phyloP scores from a whole-genome alignment of 2,888 invertebrate genomes.

The Cinara cedri region DNA sequence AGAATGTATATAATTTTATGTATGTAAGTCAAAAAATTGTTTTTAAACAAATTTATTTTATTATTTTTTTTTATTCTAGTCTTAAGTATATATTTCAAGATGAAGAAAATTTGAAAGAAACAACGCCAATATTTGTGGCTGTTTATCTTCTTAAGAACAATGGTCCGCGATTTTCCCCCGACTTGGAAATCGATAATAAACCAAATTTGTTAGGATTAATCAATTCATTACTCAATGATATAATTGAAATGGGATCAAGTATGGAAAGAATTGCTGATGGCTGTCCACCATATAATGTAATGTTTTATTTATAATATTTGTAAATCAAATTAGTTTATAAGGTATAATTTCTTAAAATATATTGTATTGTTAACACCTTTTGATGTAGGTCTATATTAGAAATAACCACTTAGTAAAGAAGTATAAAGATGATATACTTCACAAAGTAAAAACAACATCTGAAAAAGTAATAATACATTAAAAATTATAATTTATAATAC shows the following conservation, averaged over 20 bases:
- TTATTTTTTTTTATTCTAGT: conserved; percentile 10
- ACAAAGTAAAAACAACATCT: conserved; percentile 18
- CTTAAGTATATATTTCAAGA: conserved; percentile 24
- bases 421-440: neutral
- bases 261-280: conserved; percentile 25
- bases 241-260: conserved; percentile 4
- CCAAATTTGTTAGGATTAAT: conserved; percentile 25
- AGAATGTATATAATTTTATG: neutral
- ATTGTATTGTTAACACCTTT: neutral
- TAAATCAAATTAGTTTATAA: neutral
- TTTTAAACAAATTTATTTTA: neutral
- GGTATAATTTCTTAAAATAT: neutral
- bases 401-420: neutral
- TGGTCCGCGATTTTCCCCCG: conserved; percentile 28
- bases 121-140: conserved; percentile 16
- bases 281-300: conserved; percentile 36
- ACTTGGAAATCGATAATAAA: conserved; percentile 22
- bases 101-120: neutral
- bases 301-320: neutral
- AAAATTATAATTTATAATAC: no score
- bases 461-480: conserved; percentile 5
- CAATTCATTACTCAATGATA: conserved; percentile 61
- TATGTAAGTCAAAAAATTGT: neutral
- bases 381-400: conserved; percentile 24
- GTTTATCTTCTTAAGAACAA: neutral